These are phyloP conservation scores for Lagorchestes hirsutus DNA, from an alignment of 2,797 vertebrate genomes.

Conservation along the genomic window DNA sequence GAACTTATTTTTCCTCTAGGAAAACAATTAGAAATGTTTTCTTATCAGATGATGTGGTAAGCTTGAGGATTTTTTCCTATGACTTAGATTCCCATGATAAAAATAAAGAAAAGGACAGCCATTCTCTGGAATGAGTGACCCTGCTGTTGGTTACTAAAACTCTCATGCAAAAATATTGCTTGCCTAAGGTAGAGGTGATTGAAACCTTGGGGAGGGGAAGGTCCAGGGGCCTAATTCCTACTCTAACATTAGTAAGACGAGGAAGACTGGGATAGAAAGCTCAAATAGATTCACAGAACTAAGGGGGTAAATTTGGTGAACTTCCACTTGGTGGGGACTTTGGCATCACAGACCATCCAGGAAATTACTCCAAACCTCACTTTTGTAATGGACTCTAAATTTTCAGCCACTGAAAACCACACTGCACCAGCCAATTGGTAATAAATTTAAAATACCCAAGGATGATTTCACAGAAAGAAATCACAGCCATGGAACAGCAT, in stretches of 20 bases:
- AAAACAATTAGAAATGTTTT: neutral
- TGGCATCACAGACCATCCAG: constrained; percentile 62
- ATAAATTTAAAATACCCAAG: constrained; percentile 75
- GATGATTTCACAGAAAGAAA: constrained; percentile 78
- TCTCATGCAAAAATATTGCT: constrained; percentile 28
- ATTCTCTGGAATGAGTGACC: constrained; percentile 16
- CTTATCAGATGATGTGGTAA: constrained; percentile 42
- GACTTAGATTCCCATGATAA: constrained; percentile 36
- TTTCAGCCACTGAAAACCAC: constrained; percentile 75
- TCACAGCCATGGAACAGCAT: constrained; percentile 69
- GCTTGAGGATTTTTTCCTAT: constrained; percentile 4
- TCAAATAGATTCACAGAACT: constrained; percentile 55
- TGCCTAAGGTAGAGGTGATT: constrained; percentile 46
- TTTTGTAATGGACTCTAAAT: constrained; percentile 76
- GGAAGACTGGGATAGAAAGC: constrained; percentile 25
- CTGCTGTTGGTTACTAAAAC: constrained; percentile 37
- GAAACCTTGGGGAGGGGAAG: constrained; percentile 19
- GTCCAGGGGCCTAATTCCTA: constrained; percentile 19
- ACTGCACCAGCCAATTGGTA: constrained; percentile 69
- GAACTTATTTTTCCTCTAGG: constrained; percentile 55
- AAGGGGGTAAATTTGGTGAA: neutral
- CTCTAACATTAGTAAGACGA: constrained; percentile 40
- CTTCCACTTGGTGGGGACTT: constrained; percentile 45
- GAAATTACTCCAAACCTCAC: constrained; percentile 71
- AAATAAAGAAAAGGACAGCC: constrained; percentile 11